Evolutionary conservation across 2,113 vertebrate genomes (phyloP).

Genomic region (Corythaixoides concolor): DNA sequence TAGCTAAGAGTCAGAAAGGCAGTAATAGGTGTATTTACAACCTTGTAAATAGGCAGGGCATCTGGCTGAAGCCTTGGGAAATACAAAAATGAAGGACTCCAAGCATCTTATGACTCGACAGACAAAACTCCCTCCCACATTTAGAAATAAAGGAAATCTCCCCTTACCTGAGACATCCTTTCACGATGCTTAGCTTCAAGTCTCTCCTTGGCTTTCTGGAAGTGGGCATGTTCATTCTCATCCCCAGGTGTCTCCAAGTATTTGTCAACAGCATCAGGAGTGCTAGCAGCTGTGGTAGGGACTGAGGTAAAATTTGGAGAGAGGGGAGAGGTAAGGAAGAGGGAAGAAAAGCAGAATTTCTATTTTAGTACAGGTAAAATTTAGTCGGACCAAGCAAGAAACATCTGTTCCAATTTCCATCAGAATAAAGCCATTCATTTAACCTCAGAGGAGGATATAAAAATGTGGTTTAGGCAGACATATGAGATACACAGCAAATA

Average conservation of each 20-base stretch:
- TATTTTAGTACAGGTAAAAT: background rate
- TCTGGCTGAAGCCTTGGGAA: background rate
- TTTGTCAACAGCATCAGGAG: constrained; percentile 92
- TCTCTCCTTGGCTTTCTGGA: constrained; percentile 97
- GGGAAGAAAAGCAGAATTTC: background rate
- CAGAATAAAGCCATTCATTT: background rate
- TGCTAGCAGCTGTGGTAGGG: constrained; percentile 90
- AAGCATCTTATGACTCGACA: background rate
- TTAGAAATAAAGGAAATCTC: background rate
- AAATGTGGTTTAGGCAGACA: background rate
- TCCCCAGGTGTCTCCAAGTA: constrained; percentile 95
- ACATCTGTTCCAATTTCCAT: background rate
- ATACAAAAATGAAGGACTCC: background rate
- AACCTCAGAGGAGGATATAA: background rate
- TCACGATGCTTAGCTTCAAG: constrained; percentile 96
- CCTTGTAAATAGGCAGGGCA: background rate
- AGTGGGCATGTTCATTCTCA: constrained; percentile 95
- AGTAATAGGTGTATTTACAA: background rate
- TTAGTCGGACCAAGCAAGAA: background rate
- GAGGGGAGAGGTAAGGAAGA: background rate
- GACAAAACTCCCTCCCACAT: background rate
- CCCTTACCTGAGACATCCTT: constrained; percentile 92
- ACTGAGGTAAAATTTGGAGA: constrained; percentile 74
- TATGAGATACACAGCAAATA: background rate
- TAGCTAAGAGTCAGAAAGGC: background rate